phyloP scores from a whole-genome alignment of 2,888 invertebrate species.

The Gymnosoma rotundatum region DNA sequence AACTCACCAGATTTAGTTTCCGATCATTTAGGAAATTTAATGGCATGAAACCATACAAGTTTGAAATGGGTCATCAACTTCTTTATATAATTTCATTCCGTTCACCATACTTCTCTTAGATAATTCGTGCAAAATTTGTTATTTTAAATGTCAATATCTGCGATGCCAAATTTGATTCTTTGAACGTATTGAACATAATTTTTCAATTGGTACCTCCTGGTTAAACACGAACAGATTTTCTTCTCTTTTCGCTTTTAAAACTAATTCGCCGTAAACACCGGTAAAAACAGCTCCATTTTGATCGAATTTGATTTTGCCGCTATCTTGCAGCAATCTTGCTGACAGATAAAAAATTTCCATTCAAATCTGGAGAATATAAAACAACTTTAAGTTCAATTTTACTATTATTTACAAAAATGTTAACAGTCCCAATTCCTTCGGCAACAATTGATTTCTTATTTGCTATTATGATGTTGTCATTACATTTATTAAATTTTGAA shows the following conservation, averaged over 20 bases:
- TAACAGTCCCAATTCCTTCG: not conserved
- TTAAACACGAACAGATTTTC: constrained; percentile 1
- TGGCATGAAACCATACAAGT: constrained; percentile 15
- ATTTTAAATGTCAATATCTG: too few species aligned
- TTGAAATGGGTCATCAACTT: too few species aligned
- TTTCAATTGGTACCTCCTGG: too few species aligned
- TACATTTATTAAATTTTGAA: not conserved
- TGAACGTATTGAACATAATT: too few species aligned
- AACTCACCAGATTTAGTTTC: not conserved
- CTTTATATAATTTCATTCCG: too few species aligned
- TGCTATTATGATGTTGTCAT: constrained; percentile 1
- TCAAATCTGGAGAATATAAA: constrained; percentile 34
- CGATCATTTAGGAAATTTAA: constrained; percentile 18
- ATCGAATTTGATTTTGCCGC: too few species aligned
- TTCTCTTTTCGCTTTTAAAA: not conserved
- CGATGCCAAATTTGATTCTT: too few species aligned
- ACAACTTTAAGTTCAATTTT: constrained; percentile 34
- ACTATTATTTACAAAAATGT: not conserved
- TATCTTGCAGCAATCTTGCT: too few species aligned
- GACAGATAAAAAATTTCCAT: too few species aligned
- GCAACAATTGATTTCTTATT: constrained; percentile 11
- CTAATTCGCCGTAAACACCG: not conserved
- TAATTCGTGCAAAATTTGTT: too few species aligned
- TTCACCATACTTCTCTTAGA: too few species aligned
- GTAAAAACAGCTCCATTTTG: too few species aligned